Evolutionary conservation across 2,797 vertebrate genomes (phyloP), one percentile per base, ranked within the genome.

Genomic region (Pampus argenteus): DNA sequence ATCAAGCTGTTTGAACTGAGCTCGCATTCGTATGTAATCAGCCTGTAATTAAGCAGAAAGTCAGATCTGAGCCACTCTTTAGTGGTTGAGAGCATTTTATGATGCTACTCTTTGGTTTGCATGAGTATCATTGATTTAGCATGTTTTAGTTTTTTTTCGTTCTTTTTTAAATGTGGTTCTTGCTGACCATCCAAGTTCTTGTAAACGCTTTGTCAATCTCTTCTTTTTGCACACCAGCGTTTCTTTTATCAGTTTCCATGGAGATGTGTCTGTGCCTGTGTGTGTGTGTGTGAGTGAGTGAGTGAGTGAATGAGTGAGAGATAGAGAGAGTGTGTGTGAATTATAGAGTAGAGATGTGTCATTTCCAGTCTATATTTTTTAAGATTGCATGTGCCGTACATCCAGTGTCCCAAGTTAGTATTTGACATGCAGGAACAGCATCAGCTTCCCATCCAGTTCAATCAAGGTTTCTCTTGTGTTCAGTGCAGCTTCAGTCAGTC

Each of bases 231-330:
- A 63, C 52, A 68, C 73, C 71, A 67, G 75, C 84, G 81, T 78
- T 87, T 89, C 83, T 88, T 91, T 90, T 86, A 89, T 91, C 90
- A 89, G 92, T 92, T 92, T 92, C 91, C 91, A 93, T 93, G 92
- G 91, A 79, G 88, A 91, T 92, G 81, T 78, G 72, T 81, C 61
- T 88, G 49, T 81, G 17, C 75, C 44, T 74, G 52, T 77, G 72
- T 71, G 67, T 50, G 60, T 62, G 31, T 38, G 50, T 22, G 74
- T 9, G 34, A 9, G 29, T 26, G 22, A 13, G 70, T 58, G 63
- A 52, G 52, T 60, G 82, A 79, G 42, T 48, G 83, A 80, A 76
- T 68, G 83, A 81, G 79, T 68, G 72, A 81, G 66, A n/a, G n/a
- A n/a, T n/a, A n/a, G n/a, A n/a, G n/a, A n/a, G n/a, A n/a, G n/a